A percentile compares a stretch with the other conserved stretches of the same genome.
phyloP scores from a whole-genome alignment of 1,140 invertebrate genomes.

The Helicoverpa armigera region DNA sequence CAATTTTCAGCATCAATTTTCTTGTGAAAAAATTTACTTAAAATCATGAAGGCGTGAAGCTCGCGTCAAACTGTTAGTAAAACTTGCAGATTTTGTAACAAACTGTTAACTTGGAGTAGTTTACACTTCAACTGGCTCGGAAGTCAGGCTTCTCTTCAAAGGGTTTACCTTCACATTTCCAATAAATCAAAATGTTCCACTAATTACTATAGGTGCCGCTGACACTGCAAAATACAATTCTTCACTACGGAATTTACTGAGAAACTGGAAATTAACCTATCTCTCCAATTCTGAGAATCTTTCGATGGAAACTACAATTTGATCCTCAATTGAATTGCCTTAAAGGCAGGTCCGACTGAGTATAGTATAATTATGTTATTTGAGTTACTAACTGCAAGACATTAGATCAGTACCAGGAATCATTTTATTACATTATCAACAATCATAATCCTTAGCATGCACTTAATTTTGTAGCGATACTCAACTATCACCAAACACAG shows the following conservation, averaged over 20 bases:
- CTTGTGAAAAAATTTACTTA: constrained; percentile 11
- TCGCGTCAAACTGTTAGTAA: constrained; percentile 24
- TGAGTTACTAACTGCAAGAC: no score
- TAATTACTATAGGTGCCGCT: no score
- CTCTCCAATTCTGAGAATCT: no score
- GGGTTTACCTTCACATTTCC: not conserved
- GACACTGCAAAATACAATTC: no score
- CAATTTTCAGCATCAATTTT: not conserved
- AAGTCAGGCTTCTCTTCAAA: not conserved
- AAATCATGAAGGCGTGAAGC: not conserved
- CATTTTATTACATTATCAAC: not conserved
- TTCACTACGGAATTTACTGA: no score
- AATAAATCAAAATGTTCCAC: no score
- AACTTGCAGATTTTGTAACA: constrained; percentile 37
- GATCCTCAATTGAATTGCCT: no score
- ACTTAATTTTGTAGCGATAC: not conserved
- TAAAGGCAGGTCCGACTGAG: no score
- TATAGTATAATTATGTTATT: no score
- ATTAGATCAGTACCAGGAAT: no score
- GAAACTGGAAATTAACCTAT: no score
- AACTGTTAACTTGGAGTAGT: constrained; percentile 13
- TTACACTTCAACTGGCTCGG: constrained; percentile 16
- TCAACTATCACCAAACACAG: not conserved
- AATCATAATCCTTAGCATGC: not conserved
- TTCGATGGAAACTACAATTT: no score